Evolutionary conservation across 2,888 invertebrate genomes (phyloP), one percentile per base, ranked within the genome.

Genomic region (Linnaemya tessellans): DNA sequence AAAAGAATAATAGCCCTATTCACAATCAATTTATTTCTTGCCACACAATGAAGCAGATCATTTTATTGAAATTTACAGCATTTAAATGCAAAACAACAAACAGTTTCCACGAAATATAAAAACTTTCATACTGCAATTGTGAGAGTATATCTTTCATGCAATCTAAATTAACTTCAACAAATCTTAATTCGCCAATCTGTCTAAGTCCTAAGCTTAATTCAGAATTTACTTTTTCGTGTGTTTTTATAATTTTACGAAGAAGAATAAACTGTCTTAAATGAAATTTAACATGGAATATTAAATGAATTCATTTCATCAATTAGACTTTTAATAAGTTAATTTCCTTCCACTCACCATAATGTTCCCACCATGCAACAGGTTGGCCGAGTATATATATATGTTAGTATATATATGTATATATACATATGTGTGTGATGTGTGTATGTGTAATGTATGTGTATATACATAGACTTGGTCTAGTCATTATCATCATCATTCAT

Each of bases 281-380:
- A 79, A 70, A 58, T 74, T 74, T 18, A 22, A 46, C 80, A 75
- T 79, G 74, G 41, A 64, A 62, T 75, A 82, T 80, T 80, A 79
- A 81, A 30, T 73, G 30, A 46, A 79, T 82, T 65, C 41, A 82
- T 60, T 85, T 82, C 54, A 49, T 70, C 82, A 85, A 82, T 85
- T 82, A 75, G 43, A 79, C 41, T 82, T 82, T 82, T 75, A 85
- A 79, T 79, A 79, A 82, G 74, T 85, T 82, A 80, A 82, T 74
- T 82, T 82, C 64, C 65, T 71, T 60, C 43, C 15, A 22, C n/a
- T 58, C 38, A 5, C 5, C 30, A 51, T 43, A 67, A 74, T 65
- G 41, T 85, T 82, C 79, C 68, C 73, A 82, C 43, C 82, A 71
- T 35, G 43, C 51, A 60, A 79, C 68, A 71, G 65, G 64, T 79